phyloP scores from a whole-genome alignment of 2,888 invertebrate genomes.

The Lasioglossum malachurum region DNA sequence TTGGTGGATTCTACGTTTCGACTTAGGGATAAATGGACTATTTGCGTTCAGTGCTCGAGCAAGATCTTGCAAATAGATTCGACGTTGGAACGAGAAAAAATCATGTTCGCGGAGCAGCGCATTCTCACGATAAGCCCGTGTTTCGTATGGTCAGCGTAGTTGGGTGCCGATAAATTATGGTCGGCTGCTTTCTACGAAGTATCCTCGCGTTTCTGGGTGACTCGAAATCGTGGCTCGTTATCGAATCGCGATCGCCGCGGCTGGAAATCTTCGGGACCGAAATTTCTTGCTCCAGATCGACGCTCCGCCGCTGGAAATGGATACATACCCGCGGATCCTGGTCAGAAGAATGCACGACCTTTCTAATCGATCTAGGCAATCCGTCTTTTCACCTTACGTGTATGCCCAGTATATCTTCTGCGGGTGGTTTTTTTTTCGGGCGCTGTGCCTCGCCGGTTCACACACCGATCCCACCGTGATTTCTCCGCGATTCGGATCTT shows the following conservation, averaged over 20 bases:
- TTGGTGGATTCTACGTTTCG: not conserved
- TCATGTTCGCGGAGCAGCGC: not conserved
- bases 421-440: slow-evolving; percentile 26
- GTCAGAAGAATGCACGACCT: slow-evolving; percentile 61
- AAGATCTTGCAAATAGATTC: not conserved
- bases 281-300: slow-evolving; percentile 62
- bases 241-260: slow-evolving; percentile 52
- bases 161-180: slow-evolving; percentile 29
- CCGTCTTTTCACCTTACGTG: slow-evolving; percentile 61
- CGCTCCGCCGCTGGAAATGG: slow-evolving; percentile 11
- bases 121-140: not conserved
- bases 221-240: slow-evolving; percentile 64
- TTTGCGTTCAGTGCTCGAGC: not conserved
- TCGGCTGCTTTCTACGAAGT: not conserved
- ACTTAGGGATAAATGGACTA: not conserved
- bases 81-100: not conserved
- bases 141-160: slow-evolving; percentile 27
- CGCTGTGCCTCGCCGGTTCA: slow-evolving; percentile 31
- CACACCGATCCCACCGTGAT: slow-evolving; percentile 33
- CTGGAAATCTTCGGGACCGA: slow-evolving; percentile 47
- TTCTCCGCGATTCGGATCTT: slow-evolving; percentile 46
- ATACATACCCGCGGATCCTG: slow-evolving; percentile 49
- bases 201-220: slow-evolving; percentile 51
- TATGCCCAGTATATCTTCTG: slow-evolving; percentile 51
- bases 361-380: slow-evolving; percentile 64